Evolutionary conservation across 2,888 invertebrate genomes (phyloP).

Genomic region (Empis stercorea): DNA sequence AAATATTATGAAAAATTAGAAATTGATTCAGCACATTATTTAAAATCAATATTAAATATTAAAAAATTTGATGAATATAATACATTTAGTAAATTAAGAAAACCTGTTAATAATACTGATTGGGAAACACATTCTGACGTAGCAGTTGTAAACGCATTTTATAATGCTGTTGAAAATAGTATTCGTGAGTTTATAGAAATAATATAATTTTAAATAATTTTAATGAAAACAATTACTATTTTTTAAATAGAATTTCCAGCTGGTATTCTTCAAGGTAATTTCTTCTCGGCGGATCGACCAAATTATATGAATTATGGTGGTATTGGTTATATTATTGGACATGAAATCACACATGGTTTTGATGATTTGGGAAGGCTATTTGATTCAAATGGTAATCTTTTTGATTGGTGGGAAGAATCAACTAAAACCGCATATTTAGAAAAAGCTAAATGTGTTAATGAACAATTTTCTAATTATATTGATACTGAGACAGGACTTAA

Average conservation of each 20-base stretch:
- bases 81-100: constrained; percentile 53
- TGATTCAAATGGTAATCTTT: constrained; percentile 72
- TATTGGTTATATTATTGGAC: constrained; percentile 73
- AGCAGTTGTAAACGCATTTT: constrained; percentile 67
- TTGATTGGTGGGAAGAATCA: constrained; percentile 74
- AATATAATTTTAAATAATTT: no score
- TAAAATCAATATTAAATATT: constrained; percentile 57
- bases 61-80: constrained; percentile 62
- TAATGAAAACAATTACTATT: not conserved
- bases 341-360: constrained; percentile 77
- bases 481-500: constrained; percentile 58
- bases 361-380: constrained; percentile 76
- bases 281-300: constrained; percentile 72
- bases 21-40: constrained; percentile 48
- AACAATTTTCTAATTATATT: constrained; percentile 78
- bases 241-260: constrained; percentile 64
- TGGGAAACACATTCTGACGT: constrained; percentile 66
- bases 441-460: constrained; percentile 72
- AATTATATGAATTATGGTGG: constrained; percentile 80
- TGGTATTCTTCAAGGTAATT: constrained; percentile 74
- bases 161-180: constrained; percentile 61
- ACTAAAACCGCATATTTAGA: constrained; percentile 67
- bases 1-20: constrained; percentile 62
- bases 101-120: constrained; percentile 63
- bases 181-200: no score